Evolutionary conservation across 2,113 vertebrate species (phyloP).

Genomic region (Vireo altiloquus): DNA sequence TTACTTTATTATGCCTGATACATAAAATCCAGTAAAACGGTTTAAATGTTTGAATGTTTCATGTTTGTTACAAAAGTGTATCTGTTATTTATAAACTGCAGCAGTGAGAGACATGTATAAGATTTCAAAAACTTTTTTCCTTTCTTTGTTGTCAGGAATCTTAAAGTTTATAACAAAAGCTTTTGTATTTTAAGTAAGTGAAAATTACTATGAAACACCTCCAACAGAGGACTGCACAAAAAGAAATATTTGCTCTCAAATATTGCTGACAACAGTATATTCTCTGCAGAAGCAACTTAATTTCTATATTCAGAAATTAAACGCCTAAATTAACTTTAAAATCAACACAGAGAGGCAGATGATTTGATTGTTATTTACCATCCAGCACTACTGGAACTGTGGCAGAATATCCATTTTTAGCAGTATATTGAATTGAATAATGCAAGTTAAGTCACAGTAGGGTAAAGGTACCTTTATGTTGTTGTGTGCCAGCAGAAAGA

Average conservation of each 20-base stretch:
- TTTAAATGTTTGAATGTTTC: neutral
- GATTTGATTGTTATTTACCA: neutral
- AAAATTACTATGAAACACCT: neutral
- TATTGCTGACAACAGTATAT: neutral
- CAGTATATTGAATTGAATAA: neutral
- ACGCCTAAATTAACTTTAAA: neutral
- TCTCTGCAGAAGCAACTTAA: neutral
- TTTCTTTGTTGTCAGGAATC: neutral
- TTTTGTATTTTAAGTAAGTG: neutral
- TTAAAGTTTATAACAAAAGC: neutral
- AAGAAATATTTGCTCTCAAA: neutral
- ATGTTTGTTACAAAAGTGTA: neutral
- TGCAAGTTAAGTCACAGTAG: neutral
- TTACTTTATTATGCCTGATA: neutral
- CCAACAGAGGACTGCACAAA: neutral
- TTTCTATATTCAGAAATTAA: neutral
- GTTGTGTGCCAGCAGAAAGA: neutral
- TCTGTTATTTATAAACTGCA: slow-evolving; percentile 1
- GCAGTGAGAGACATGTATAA: neutral
- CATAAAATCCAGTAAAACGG: neutral
- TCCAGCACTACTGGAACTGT: neutral
- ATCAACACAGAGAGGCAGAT: neutral
- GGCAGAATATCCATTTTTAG: neutral
- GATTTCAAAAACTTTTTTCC: neutral
- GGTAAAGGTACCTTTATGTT: neutral